Conservation (phyloP, 2,797 vertebrate species). For the Channallabes apus region DNA sequence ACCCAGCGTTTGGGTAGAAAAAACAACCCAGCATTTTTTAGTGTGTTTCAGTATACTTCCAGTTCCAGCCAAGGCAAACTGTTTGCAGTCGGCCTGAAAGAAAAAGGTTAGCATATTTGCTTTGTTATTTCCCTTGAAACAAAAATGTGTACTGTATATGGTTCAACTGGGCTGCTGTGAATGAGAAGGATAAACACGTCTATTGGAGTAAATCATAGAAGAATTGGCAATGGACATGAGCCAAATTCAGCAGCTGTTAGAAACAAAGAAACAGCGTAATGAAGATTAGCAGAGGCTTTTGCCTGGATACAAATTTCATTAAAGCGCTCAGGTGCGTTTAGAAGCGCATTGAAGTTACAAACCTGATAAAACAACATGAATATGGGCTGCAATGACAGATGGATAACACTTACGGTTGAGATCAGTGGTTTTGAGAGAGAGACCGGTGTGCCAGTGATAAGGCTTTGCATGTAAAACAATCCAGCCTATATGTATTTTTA, state of each 20-base stretch:
- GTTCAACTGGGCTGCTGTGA: background rate
- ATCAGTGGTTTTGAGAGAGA: background rate
- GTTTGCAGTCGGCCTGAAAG: background rate
- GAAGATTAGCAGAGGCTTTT: slow-evolving; percentile 4
- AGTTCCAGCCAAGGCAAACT: too few relatives aligned
- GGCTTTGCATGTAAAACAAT: background rate
- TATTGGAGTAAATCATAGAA: background rate
- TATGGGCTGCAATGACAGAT: slow-evolving; percentile 2
- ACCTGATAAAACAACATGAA: background rate
- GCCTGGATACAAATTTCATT: slow-evolving; percentile 6
- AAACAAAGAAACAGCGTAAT: slow-evolving; percentile 8
- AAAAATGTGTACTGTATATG: background rate
- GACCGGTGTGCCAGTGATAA: slow-evolving; percentile 1
- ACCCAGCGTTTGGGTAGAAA: too few relatives aligned
- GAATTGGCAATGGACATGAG: background rate
- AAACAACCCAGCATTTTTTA: too few relatives aligned
- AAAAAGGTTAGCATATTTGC: background rate
- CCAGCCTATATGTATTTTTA: background rate
- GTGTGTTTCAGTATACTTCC: too few relatives aligned
- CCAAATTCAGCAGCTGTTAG: background rate
- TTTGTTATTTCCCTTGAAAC: background rate
- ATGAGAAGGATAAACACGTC: background rate
- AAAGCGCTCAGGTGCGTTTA: background rate
- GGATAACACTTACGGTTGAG: background rate
- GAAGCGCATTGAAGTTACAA: background rate